phyloP scores from a whole-genome alignment of 2,797 vertebrate species.

The Odontamblyopus rebecca region DNA sequence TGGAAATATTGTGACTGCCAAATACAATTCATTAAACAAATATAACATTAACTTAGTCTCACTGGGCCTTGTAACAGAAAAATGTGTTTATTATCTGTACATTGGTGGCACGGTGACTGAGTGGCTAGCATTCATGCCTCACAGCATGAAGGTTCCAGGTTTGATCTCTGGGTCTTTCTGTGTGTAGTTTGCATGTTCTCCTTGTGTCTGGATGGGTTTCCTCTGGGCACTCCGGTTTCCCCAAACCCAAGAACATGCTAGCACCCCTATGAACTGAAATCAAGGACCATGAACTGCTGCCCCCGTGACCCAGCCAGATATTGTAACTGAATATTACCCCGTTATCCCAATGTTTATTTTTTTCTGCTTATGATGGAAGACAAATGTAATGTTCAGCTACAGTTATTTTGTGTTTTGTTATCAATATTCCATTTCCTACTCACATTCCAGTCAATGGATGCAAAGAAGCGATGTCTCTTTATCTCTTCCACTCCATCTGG shows the following conservation, averaged over 20 bases:
- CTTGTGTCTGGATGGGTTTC: too few species aligned
- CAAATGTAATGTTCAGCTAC: neutral
- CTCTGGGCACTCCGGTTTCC: too few species aligned
- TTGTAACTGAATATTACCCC: neutral
- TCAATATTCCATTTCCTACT: constrained; percentile 45
- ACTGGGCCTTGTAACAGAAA: neutral
- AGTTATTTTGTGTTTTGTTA: neutral
- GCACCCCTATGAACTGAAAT: too few species aligned
- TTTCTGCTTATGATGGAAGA: neutral
- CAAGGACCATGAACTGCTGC: too few species aligned
- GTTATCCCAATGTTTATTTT: neutral
- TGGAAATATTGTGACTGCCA: neutral
- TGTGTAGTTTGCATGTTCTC: too few species aligned
- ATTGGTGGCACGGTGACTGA: neutral
- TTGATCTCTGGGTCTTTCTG: too few species aligned
- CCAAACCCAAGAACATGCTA: too few species aligned
- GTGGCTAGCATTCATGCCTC: too few species aligned
- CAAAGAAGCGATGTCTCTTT: constrained; percentile 82
- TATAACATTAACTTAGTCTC: neutral
- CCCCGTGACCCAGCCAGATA: too few species aligned
- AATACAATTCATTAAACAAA: neutral
- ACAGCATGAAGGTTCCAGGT: too few species aligned
- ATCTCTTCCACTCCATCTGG: constrained; percentile 85
- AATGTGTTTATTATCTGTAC: neutral
- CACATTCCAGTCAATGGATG: constrained; percentile 83